Base-by-base conservation (phyloP, 2,113 vertebrate genomes). In the Macrotus californicus region DNA sequence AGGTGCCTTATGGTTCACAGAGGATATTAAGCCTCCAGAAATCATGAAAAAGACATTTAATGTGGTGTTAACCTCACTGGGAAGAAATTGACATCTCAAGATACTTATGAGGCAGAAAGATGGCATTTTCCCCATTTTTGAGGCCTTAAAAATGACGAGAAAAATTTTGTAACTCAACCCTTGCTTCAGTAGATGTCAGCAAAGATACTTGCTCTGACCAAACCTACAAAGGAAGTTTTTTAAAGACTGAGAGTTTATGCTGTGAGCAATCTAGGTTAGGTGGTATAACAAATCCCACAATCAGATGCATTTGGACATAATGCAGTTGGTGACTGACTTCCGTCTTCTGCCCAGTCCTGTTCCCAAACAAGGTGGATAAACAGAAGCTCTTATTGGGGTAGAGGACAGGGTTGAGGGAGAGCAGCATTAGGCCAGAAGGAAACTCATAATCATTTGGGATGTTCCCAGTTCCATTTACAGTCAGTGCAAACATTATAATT, bases 141-240 rank as follows among this genome's bases (percentile, higher is more conserved):
- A 41, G n/a, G 50, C 82, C 93, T 93, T 88, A 61, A 92, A 95
- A 95, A 82, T 90, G 84, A 82, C 34, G 48, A 26, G 31, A 43
- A 39, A 39, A 59, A 50, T n/a, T 43, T 70, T 76, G 59, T 81
- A 70, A 76, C n/a, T 89, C 34, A 95, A 10, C n/a, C 26, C n/a
- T 81, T 84, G 39, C 12, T 19, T 87, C 43, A 92, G 31, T 10
- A 66, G 13, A 21, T 43, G 43, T 50, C 56, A 92, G 14, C 59
- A 90, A 86, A 84, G 19, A 91, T 66, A 34, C 66, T 82, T 87
- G 8, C 31, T 70, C 75, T 83, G 39, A 86, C 22, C 13, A 86
- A 66, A 90, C 18, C 21, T 67, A 52, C 64, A 75, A 52, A 81
- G 77, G 76, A 76, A 56, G 34, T 3, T 19, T 24, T 56, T 64